Percentiles rank a stretch among this genome's conserved stretches.
Conservation (phyloP, 2,113 vertebrate genomes). For the Ptilorrhoa leucosticta region DNA sequence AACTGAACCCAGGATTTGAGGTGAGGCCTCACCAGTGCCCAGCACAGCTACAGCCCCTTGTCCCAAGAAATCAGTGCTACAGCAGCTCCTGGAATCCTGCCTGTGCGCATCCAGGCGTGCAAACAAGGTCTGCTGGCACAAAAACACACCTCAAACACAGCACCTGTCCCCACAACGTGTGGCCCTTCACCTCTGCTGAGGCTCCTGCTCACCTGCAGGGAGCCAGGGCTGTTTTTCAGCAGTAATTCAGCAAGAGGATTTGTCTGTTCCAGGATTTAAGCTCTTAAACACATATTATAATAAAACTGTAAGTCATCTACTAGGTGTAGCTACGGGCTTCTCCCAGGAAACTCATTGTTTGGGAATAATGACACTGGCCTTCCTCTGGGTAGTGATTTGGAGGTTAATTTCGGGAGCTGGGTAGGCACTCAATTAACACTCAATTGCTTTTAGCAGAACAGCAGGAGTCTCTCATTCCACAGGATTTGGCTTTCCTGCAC, state of each 20-base stretch:
- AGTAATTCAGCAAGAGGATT: background rate
- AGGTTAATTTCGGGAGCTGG: background rate
- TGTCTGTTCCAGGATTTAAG: background rate
- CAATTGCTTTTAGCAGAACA: background rate
- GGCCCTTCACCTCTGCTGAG: background rate
- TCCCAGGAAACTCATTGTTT: background rate
- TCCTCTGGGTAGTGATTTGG: background rate
- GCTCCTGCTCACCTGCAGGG: background rate
- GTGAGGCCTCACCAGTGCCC: background rate
- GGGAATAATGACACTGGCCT: background rate
- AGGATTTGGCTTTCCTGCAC: background rate
- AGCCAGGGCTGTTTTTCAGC: background rate
- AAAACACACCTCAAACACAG: background rate
- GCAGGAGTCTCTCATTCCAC: background rate
- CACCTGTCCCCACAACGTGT: fast-evolving
- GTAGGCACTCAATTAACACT: background rate
- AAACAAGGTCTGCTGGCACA: background rate
- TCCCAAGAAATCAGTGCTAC: background rate
- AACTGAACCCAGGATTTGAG: background rate
- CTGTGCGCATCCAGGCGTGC: fast-evolving
- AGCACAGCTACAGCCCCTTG: background rate
- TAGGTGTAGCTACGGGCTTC: background rate
- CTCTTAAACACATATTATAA: background rate
- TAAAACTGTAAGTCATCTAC: background rate
- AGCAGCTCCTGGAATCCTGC: background rate